Evolutionary conservation across 35 echinoderm and acorn worm genomes (phyloP).

Genomic region (Amphiura filiformis): DNA sequence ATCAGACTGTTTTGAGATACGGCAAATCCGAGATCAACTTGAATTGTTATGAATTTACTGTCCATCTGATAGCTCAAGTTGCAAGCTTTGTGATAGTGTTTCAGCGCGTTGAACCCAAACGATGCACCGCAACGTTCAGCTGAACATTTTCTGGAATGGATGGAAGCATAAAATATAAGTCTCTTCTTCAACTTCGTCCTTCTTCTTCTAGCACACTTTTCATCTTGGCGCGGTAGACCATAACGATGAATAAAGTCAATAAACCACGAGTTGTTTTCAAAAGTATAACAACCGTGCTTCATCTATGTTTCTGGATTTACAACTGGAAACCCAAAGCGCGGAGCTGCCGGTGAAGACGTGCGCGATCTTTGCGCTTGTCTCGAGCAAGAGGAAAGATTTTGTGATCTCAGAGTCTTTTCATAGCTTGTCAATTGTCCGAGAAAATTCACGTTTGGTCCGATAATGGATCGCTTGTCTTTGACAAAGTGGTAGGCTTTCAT

Average conservation of each 20-base stretch:
- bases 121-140: background rate
- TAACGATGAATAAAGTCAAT: background rate
- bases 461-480: conserved; percentile 76
- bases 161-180: background rate
- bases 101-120: background rate
- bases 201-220: conserved; percentile 9
- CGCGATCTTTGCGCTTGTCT: conserved; percentile 14
- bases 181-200: background rate
- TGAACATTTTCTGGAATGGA: background rate
- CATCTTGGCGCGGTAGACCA: background rate
- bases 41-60: too few relatives aligned
- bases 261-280: background rate
- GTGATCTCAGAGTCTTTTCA: conserved; percentile 47
- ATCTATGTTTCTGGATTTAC: background rate
- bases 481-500: conserved; percentile 85
- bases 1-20: too few relatives aligned
- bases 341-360: conserved; percentile 1
- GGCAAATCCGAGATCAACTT: too few relatives aligned
- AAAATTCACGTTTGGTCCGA: conserved; percentile 95
- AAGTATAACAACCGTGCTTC: background rate
- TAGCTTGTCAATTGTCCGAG: conserved; percentile 79
- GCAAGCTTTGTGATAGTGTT: too few relatives aligned
- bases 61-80: too few relatives aligned
- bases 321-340: background rate
- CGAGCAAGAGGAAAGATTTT: background rate